phyloP scores from a whole-genome alignment of 2,888 invertebrate species.

The Megalurothrips usitatus region DNA sequence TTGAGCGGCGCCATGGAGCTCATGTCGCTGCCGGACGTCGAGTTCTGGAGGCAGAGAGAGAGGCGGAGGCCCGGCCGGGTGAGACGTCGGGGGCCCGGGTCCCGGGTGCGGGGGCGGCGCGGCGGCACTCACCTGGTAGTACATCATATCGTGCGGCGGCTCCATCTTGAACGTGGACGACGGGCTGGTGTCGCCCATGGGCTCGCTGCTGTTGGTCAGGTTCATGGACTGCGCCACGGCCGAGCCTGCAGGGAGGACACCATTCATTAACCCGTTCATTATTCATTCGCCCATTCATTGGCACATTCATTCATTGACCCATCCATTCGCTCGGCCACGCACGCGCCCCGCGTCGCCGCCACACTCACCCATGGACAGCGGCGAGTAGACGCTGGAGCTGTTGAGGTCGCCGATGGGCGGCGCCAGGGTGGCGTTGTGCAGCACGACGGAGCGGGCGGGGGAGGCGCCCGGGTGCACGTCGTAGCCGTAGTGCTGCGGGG shows the following conservation, averaged over 20 bases:
- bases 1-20: slow-evolving; percentile 49
- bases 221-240: slow-evolving; percentile 76
- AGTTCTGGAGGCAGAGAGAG: slow-evolving; percentile 50
- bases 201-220: slow-evolving; percentile 68
- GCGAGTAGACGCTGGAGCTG: slow-evolving; percentile 51
- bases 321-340: too few relatives aligned
- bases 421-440: slow-evolving; percentile 63
- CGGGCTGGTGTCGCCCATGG: slow-evolving; percentile 56
- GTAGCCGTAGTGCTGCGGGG: slow-evolving; percentile 36
- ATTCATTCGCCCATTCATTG: too few relatives aligned
- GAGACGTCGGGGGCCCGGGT: too few relatives aligned
- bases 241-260: slow-evolving; percentile 61
- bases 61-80: too few relatives aligned
- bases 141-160: slow-evolving; percentile 67
- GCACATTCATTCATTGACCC: too few relatives aligned
- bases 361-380: slow-evolving; percentile 39
- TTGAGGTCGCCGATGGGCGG: slow-evolving; percentile 59
- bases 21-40: slow-evolving; percentile 55
- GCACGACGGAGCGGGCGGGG: slow-evolving; percentile 51
- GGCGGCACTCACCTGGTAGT: slow-evolving; percentile 65
- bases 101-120: too few relatives aligned
- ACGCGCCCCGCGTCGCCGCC: slow-evolving; percentile 21
- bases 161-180: slow-evolving; percentile 64
- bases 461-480: slow-evolving; percentile 43
- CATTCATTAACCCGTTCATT: too few relatives aligned